These are phyloP conservation scores for Noctuana brunneofusca DNA, from an alignment of 2,888 invertebrate genomes.

Conservation along the genomic window DNA sequence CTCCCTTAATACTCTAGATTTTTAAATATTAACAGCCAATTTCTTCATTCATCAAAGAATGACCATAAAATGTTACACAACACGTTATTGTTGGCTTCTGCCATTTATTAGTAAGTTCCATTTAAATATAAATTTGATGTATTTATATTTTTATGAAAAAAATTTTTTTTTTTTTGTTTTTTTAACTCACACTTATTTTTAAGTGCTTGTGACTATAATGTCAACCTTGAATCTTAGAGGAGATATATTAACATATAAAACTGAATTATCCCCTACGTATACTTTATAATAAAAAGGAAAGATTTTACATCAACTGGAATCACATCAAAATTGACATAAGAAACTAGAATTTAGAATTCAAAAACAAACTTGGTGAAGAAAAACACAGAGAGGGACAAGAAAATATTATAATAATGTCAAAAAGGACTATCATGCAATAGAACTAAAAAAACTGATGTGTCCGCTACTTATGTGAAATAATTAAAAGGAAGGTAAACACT, in stretches of 20 bases:
- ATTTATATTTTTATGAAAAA: not conserved
- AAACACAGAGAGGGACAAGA: constrained; percentile 9
- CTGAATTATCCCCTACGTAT: constrained; percentile 18
- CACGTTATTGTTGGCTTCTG: too few relatives aligned
- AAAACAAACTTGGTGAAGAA: constrained; percentile 16
- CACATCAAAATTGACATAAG: constrained; percentile 21
- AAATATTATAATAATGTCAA: constrained; percentile 22
- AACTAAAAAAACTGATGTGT: constrained; percentile 49
- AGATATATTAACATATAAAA: constrained; percentile 18
- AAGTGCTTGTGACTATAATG: constrained; percentile 11
- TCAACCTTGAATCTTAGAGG: constrained; percentile 17
- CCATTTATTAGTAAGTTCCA: not conserved
- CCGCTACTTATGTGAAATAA: constrained; percentile 51
- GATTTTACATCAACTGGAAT: constrained; percentile 18
- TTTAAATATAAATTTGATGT: not conserved
- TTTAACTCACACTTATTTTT: constrained; percentile 6
- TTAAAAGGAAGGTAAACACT: constrained; percentile 46
- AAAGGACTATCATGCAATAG: constrained; percentile 27
- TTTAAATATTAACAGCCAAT: constrained; percentile 9
- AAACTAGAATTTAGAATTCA: constrained; percentile 24
- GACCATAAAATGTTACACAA: too few relatives aligned
- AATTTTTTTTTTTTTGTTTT: not conserved
- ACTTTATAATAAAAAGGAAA: constrained; percentile 12
- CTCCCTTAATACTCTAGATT: constrained; percentile 4
- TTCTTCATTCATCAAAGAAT: not conserved